Percentiles rank a stretch among this genome's conserved stretches.
Evolutionary conservation across 1,140 invertebrate species (phyloP).

Genomic region (Zaprionus nigranus): DNA sequence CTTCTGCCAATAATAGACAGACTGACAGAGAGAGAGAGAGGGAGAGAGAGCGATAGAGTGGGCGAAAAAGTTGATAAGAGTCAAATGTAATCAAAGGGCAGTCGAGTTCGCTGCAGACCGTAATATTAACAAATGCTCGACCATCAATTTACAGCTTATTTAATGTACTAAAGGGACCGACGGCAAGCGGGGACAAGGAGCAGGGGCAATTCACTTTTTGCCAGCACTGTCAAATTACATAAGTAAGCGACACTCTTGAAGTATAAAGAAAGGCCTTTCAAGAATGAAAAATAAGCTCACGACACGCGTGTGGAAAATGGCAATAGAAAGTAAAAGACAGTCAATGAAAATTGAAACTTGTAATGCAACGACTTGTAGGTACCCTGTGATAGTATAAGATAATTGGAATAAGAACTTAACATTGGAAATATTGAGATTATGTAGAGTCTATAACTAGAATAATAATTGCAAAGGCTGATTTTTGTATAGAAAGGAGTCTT

Average conservation of each 20-base stretch:
- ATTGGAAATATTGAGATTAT: too few species aligned
- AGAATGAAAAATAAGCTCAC: constrained; percentile 55
- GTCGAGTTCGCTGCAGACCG: constrained; percentile 30
- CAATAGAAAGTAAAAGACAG: constrained; percentile 5
- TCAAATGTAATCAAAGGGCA: constrained; percentile 73
- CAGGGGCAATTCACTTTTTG: constrained; percentile 60
- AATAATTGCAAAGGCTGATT: too few species aligned
- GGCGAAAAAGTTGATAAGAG: constrained; percentile 28
- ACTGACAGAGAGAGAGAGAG: neutral
- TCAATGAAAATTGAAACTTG: neutral
- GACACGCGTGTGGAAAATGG: constrained; percentile 22
- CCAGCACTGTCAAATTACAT: constrained; percentile 71
- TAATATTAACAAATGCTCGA: constrained; percentile 81
- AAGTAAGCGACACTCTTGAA: constrained; percentile 52
- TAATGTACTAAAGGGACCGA: constrained; percentile 62
- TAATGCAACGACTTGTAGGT: neutral
- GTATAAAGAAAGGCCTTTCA: constrained; percentile 30
- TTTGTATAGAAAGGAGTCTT: too few species aligned
- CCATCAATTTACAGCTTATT: constrained; percentile 80
- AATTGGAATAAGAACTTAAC: neutral
- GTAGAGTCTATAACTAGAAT: too few species aligned
- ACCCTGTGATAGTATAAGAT: neutral
- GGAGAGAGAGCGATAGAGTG: neutral
- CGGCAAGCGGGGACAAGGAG: constrained; percentile 30
- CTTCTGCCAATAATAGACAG: constrained; percentile 5